Percentiles rank a stretch among this genome's conserved stretches.
Evolutionary conservation across 2,113 vertebrate species (phyloP).

Genomic region (Tinamus guttatus): DNA sequence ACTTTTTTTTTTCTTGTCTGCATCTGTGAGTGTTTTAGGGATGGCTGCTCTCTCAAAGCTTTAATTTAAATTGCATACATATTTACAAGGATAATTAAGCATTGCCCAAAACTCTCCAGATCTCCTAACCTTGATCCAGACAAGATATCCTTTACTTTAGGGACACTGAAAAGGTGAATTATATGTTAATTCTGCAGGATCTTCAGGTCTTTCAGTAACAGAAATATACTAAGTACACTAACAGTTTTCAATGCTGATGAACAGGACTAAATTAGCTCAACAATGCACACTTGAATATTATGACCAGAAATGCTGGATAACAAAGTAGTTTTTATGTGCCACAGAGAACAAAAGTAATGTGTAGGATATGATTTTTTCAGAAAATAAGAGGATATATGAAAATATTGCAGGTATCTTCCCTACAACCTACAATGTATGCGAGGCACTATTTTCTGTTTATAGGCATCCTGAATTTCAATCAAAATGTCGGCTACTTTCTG

Average conservation of each 20-base stretch:
- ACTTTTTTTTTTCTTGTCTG: background rate
- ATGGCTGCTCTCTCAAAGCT: background rate
- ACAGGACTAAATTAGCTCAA: background rate
- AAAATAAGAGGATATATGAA: background rate
- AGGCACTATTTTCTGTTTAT: conserved; percentile 41
- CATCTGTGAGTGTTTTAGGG: background rate
- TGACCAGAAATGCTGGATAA: background rate
- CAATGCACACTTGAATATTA: background rate
- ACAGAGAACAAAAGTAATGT: background rate
- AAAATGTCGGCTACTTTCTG: conserved; percentile 54
- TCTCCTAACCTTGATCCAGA: background rate
- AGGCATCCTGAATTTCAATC: conserved; percentile 48
- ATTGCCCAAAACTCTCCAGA: background rate
- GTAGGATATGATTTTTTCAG: background rate
- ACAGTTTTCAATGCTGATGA: background rate
- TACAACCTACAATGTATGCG: background rate
- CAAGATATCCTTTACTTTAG: background rate
- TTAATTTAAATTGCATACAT: background rate
- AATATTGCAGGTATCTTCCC: background rate
- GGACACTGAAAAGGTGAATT: background rate
- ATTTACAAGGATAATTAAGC: background rate
- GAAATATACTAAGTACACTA: background rate
- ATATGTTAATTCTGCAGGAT: background rate
- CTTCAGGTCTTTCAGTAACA: background rate
- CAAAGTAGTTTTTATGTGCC: background rate